These are phyloP conservation scores for Actenoides lindsayi DNA, from an alignment of 2,113 vertebrate genomes.

Conservation along the genomic window DNA sequence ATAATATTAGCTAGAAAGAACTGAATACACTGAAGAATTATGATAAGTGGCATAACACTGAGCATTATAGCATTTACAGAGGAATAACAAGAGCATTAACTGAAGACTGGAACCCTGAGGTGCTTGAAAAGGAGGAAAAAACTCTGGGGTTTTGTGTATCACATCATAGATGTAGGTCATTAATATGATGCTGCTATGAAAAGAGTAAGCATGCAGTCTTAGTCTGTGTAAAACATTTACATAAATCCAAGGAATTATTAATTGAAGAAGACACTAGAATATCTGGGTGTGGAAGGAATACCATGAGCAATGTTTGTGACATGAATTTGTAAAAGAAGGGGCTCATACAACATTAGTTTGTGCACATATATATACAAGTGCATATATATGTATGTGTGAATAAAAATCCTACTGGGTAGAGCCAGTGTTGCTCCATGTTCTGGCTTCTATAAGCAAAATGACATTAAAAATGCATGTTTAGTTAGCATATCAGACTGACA, in stretches of 20 bases:
- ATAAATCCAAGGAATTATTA: not conserved
- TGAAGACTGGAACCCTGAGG: not conserved
- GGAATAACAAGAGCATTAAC: not conserved
- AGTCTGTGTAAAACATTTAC: not conserved
- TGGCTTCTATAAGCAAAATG: not conserved
- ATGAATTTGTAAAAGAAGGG: not conserved
- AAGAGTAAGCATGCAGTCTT: not conserved
- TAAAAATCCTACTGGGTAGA: not conserved
- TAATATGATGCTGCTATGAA: not conserved
- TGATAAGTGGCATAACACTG: not conserved
- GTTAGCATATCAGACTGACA: not conserved
- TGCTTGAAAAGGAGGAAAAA: not conserved
- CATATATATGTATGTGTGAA: not conserved
- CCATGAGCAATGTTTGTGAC: rapidly evolving
- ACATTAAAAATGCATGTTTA: not conserved
- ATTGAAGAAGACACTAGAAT: not conserved
- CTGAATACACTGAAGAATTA: not conserved
- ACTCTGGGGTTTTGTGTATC: not conserved
- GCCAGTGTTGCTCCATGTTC: not conserved
- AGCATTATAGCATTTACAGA: not conserved
- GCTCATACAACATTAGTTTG: not conserved
- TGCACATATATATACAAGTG: too few relatives aligned
- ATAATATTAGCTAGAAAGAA: not conserved
- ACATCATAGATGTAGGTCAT: not conserved
- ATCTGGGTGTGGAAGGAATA: not conserved